Evolutionary conservation across 1,140 invertebrate species (phyloP).

Genomic region (Listronotus oregonensis): DNA sequence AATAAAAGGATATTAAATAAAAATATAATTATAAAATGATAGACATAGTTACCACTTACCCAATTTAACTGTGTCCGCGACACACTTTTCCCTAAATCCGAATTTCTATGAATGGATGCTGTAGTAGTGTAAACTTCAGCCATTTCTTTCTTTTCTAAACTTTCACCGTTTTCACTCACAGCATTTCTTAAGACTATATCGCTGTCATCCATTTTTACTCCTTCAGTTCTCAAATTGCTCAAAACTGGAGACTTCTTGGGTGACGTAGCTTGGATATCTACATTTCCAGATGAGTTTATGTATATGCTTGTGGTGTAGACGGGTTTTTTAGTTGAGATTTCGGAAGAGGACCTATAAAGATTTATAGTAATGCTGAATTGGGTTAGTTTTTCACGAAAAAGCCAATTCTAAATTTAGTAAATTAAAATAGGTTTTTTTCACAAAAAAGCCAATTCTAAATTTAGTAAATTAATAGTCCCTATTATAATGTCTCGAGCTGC

Average conservation of each 20-base stretch:
- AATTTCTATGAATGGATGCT: slow-evolving; percentile 46
- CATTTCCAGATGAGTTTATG: slow-evolving; percentile 50
- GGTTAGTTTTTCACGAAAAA: too few relatives aligned
- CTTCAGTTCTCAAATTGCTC: slow-evolving; percentile 39
- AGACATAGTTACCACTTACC: too few relatives aligned
- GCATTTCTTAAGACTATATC: slow-evolving; percentile 29
- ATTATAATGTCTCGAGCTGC: too few relatives aligned
- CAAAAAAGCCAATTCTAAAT: too few relatives aligned
- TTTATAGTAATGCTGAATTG: too few relatives aligned
- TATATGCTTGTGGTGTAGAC: slow-evolving; percentile 54
- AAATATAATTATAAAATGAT: too few relatives aligned
- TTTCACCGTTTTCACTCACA: slow-evolving; percentile 3
- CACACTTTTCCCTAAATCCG: slow-evolving; percentile 35
- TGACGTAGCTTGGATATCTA: slow-evolving; percentile 29
- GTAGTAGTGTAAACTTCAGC: slow-evolving; percentile 44
- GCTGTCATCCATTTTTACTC: slow-evolving; percentile 36
- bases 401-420: not conserved
- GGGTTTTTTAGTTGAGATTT: slow-evolving; percentile 26
- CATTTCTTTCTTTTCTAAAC: slow-evolving; percentile 2
- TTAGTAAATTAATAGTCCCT: too few relatives aligned
- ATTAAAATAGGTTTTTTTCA: not conserved
- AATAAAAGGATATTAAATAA: too few relatives aligned
- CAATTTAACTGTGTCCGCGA: slow-evolving; percentile 37
- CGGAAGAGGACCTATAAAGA: slow-evolving; percentile 11
- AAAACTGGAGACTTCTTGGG: slow-evolving; percentile 42